These are phyloP conservation scores for Ambastaia sidthimunki DNA, from an alignment of 2,797 vertebrate species.

Conservation along the genomic window DNA sequence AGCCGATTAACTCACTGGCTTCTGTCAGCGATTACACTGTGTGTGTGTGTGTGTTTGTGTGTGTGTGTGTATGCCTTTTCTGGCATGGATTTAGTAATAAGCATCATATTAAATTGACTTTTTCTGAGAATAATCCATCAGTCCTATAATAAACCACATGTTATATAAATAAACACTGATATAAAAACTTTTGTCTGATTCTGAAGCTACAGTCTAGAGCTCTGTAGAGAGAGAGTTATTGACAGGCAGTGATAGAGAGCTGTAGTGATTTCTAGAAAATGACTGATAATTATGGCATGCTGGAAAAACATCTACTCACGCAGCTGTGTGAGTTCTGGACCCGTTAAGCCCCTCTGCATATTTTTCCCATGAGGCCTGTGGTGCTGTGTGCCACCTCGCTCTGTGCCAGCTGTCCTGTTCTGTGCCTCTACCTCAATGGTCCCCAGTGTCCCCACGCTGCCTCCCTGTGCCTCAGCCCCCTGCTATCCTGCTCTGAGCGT, in stretches of 20 bases:
- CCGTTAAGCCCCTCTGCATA: constrained; percentile 65
- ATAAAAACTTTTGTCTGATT: neutral
- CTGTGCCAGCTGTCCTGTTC: constrained; percentile 47
- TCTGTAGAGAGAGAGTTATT: neutral
- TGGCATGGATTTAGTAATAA: constrained; percentile 1
- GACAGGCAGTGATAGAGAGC: constrained; percentile 15
- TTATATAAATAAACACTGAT: neutral
- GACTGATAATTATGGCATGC: constrained; percentile 52
- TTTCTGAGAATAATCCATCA: neutral
- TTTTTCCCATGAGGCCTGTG: constrained; percentile 62
- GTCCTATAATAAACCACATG: neutral
- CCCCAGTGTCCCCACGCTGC: constrained; percentile 20
- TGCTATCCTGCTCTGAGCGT: constrained; percentile 30
- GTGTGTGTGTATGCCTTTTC: neutral
- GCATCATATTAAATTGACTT: neutral
- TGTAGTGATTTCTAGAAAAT: constrained; percentile 20
- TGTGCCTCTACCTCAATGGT: constrained; percentile 37
- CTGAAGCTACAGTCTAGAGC: too few species aligned
- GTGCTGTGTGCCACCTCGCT: constrained; percentile 55
- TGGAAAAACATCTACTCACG: constrained; percentile 64
- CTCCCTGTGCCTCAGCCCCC: constrained; percentile 24
- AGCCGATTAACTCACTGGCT: constrained; percentile 67
- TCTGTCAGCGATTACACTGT: constrained; percentile 63
- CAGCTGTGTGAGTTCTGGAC: constrained; percentile 67
- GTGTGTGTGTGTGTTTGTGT: constrained; percentile 44